phyloP scores from a whole-genome alignment of 2,888 invertebrate species.

The Hirtodrosophila cameraria region DNA sequence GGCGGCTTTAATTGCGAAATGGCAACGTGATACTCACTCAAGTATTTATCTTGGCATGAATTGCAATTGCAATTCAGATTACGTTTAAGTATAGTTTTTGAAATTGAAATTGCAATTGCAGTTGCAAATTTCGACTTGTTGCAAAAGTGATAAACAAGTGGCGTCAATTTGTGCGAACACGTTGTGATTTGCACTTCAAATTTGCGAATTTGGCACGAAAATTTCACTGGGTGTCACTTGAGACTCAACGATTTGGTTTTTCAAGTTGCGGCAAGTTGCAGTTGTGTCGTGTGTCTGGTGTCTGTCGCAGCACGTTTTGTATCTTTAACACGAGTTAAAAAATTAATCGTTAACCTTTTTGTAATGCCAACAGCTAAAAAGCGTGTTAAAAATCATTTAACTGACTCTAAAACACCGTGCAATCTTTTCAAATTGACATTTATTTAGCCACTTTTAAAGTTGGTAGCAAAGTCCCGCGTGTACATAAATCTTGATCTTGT shows the following conservation, averaged over 20 bases:
- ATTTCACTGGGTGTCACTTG: constrained; percentile 49
- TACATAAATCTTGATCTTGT: constrained; percentile 43
- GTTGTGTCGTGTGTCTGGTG: constrained; percentile 15
- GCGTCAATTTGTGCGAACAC: constrained; percentile 51
- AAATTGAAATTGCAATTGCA: constrained; percentile 43
- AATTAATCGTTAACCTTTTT: constrained; percentile 56
- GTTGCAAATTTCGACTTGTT: constrained; percentile 13
- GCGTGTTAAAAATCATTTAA: constrained; percentile 20
- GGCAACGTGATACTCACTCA: constrained; percentile 62
- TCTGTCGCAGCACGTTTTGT: constrained; percentile 34
- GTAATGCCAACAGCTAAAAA: constrained; percentile 9
- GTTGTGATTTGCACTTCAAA: constrained; percentile 54
- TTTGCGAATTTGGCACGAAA: constrained; percentile 43
- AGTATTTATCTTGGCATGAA: constrained; percentile 60
- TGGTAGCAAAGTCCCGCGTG: constrained; percentile 6
- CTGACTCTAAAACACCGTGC: constrained; percentile 21
- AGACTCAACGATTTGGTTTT: constrained; percentile 17
- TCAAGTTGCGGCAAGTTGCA: constrained; percentile 14
- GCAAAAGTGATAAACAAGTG: constrained; percentile 59
- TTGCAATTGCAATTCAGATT: constrained; percentile 50
- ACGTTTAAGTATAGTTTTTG: constrained; percentile 36
- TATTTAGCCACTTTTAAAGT: constrained; percentile 12
- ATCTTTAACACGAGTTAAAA: constrained; percentile 34
- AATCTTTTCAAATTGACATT: constrained; percentile 29
- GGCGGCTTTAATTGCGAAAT: constrained; percentile 67